Evolutionary conservation across 2,888 invertebrate species (phyloP).

Genomic region (Allophyes oxyacanthae): DNA sequence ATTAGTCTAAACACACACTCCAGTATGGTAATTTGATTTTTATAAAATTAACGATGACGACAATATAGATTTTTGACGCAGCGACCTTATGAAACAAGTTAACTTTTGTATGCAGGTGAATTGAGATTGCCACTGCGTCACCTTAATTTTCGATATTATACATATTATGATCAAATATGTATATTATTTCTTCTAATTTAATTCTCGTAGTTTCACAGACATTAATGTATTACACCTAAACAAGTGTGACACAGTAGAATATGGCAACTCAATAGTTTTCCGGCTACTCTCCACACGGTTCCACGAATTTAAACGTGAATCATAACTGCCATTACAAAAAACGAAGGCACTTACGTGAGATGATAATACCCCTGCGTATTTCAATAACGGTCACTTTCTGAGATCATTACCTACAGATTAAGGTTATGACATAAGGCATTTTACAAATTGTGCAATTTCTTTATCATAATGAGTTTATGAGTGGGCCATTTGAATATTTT

Average conservation of each 20-base stretch:
- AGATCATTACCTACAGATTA: conserved; percentile 30
- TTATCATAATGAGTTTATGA: conserved; percentile 22
- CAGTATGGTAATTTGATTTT: no score
- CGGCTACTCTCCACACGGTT: conserved; percentile 21
- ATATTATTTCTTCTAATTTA: neutral
- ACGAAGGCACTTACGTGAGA: conserved; percentile 6
- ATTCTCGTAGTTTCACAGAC: conserved; percentile 1
- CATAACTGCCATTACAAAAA: conserved; percentile 29
- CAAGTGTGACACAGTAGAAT: conserved; percentile 1
- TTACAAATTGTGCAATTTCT: conserved; percentile 33
- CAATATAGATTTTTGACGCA: no score
- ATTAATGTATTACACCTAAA: conserved; percentile 4
- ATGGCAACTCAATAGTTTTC: conserved; percentile 20
- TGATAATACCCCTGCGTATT: conserved; percentile 15
- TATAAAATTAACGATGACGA: no score
- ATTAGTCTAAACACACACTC: no score
- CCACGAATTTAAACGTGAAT: conserved; percentile 35
- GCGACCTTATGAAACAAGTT: no score
- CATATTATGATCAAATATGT: no score
- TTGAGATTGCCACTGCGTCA: no score
- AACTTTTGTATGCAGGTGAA: no score
- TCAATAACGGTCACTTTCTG: conserved; percentile 34
- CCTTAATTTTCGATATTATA: no score
- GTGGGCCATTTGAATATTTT: conserved; percentile 23
- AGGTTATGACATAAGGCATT: conserved; percentile 25